Evolutionary conservation across 2,797 vertebrate species (phyloP).

Genomic region (Esox lucius): DNA sequence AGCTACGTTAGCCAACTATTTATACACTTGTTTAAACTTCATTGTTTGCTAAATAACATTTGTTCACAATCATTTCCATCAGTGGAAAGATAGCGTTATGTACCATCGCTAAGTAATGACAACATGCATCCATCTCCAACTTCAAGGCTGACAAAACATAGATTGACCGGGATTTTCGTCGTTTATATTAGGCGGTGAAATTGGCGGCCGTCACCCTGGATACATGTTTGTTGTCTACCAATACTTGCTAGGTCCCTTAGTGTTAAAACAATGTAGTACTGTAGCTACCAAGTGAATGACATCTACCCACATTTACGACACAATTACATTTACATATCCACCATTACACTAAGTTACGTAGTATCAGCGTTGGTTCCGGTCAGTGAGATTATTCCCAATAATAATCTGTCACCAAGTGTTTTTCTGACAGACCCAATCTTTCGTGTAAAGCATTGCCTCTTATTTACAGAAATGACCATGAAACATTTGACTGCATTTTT

Average conservation of each 20-base stretch:
- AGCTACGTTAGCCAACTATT: neutral
- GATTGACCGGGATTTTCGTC: neutral
- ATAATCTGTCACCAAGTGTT: slow-evolving; percentile 48
- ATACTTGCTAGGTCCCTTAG: neutral
- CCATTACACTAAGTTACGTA: neutral
- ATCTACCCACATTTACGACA: neutral
- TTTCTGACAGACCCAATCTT: slow-evolving; percentile 50
- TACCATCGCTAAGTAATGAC: neutral
- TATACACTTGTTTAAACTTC: neutral
- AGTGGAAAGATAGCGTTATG: neutral
- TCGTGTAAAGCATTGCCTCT: slow-evolving; percentile 11
- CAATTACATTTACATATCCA: neutral
- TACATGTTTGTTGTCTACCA: slow-evolving; percentile 44
- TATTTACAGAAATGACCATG: neutral
- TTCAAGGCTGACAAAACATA: neutral
- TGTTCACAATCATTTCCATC: neutral
- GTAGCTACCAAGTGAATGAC: neutral
- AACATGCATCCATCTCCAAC: neutral
- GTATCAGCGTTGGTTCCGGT: neutral
- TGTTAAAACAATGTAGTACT: neutral
- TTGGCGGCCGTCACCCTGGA: slow-evolving; percentile 48
- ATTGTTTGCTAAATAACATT: neutral
- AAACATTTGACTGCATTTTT: neutral
- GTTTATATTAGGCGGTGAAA: slow-evolving; percentile 52
- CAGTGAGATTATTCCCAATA: neutral